A percentile compares a stretch with the other conserved stretches of the same genome.
These are phyloP conservation scores for Pocillopora grandis DNA, from an alignment of 92 coral and sea anemone genomes.

Conservation along the genomic window DNA sequence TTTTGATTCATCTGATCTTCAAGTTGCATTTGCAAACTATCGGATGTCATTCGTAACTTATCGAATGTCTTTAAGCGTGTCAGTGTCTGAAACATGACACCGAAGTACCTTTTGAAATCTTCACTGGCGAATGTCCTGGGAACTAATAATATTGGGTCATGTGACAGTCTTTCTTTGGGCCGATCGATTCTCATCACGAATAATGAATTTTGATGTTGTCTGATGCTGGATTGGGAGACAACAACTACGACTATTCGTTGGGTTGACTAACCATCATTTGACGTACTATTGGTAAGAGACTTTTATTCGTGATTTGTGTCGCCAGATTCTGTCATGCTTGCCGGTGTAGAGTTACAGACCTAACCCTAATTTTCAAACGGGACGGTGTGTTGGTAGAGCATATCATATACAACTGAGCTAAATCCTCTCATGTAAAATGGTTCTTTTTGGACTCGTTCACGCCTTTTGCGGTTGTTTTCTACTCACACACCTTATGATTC, in stretches of 20 bases:
- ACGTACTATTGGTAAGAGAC: constrained; percentile 8
- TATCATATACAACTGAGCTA: not conserved
- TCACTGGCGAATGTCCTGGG: not conserved
- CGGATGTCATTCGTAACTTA: no score
- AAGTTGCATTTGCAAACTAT: no score
- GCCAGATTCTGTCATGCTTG: not conserved
- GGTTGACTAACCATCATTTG: not conserved
- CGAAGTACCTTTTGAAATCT: not conserved
- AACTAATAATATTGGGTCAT: constrained; percentile 5
- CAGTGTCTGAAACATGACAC: not conserved
- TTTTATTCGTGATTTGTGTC: not conserved
- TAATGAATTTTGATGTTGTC: constrained; percentile 18
- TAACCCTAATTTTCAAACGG: not conserved
- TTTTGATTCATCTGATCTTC: no score
- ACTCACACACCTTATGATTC: not conserved
- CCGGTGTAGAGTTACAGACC: not conserved
- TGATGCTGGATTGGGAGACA: constrained; percentile 14
- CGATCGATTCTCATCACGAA: not conserved
- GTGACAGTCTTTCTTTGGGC: constrained; percentile 11
- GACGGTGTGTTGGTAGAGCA: not conserved
- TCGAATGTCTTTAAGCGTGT: no score
- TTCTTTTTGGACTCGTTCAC: not conserved
- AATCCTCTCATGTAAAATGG: not conserved
- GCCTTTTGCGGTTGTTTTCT: not conserved
- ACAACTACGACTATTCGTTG: not conserved